Percentiles rank a stretch among this genome's conserved stretches.
phyloP scores from a whole-genome alignment of 2,888 invertebrate genomes.

The Orthosia cruda region DNA sequence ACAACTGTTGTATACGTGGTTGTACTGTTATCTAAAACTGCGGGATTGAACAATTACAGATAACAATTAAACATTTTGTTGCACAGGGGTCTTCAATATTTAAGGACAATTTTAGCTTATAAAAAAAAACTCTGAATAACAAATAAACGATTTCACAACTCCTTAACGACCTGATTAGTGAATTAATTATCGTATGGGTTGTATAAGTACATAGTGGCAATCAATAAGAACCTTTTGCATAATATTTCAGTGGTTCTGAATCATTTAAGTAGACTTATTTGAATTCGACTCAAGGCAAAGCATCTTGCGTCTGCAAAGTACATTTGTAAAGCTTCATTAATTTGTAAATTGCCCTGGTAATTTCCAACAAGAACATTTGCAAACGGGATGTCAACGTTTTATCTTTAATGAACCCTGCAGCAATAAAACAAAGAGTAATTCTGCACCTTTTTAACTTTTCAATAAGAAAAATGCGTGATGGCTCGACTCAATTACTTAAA shows the following conservation, averaged over 20 bases:
- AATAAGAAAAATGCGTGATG: slow-evolving; percentile 43
- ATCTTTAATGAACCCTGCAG: slow-evolving; percentile 32
- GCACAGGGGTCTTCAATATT: slow-evolving; percentile 18
- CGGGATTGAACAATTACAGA: slow-evolving; percentile 27
- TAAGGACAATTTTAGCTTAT: too few relatives aligned
- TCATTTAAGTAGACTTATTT: neutral
- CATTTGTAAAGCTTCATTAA: slow-evolving; percentile 47
- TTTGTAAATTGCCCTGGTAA: slow-evolving; percentile 47
- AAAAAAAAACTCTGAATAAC: neutral
- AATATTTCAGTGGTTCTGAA: neutral
- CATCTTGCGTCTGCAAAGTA: slow-evolving; percentile 19
- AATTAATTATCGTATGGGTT: too few relatives aligned
- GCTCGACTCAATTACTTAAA: slow-evolving; percentile 26
- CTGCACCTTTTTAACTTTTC: slow-evolving; percentile 29
- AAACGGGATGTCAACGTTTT: slow-evolving; percentile 44
- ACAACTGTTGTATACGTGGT: slow-evolving; percentile 17
- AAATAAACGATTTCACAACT: neutral
- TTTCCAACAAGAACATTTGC: slow-evolving; percentile 41
- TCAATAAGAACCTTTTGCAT: neutral
- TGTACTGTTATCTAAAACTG: slow-evolving; percentile 20
- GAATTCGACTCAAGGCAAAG: slow-evolving; percentile 1
- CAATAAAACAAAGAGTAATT: slow-evolving; percentile 33
- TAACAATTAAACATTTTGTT: slow-evolving; percentile 41
- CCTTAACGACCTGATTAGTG: too few relatives aligned
- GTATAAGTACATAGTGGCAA: neutral